Percentiles rank a stretch among this genome's conserved stretches.
These are phyloP conservation scores for Dicyrtoma fusca DNA, from an alignment of 2,888 invertebrate genomes.

Conservation along the genomic window DNA sequence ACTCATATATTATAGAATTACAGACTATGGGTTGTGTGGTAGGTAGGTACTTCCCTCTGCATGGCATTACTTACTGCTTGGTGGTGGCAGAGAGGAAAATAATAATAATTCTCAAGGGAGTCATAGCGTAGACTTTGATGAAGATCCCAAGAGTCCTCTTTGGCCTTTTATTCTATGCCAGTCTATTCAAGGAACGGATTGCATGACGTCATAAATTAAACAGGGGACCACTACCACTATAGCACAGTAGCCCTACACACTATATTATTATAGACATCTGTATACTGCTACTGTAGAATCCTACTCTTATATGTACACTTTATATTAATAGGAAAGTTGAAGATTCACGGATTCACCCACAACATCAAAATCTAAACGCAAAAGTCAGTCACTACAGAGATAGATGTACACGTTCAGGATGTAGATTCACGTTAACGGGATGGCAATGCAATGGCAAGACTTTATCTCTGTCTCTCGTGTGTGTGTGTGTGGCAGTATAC, in stretches of 20 bases:
- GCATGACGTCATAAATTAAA: conserved; percentile 41
- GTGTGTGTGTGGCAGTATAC: no score
- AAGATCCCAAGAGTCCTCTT: conserved; percentile 39
- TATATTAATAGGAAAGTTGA: background rate
- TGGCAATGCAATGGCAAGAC: no score
- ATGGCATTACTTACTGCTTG: background rate
- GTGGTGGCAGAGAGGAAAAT: conserved; percentile 16
- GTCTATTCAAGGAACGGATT: conserved; percentile 36
- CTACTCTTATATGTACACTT: background rate
- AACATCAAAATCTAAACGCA: background rate
- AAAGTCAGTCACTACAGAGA: no score
- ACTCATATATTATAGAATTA: no score
- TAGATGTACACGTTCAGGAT: no score
- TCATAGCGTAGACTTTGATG: conserved; percentile 37
- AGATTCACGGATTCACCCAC: background rate
- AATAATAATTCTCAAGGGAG: conserved; percentile 40
- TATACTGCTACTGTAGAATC: background rate
- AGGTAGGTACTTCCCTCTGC: no score
- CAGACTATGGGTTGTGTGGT: no score
- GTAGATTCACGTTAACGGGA: no score
- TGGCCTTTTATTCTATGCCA: conserved; percentile 31
- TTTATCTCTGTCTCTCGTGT: no score
- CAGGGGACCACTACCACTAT: conserved; percentile 2
- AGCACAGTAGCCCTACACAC: no score
- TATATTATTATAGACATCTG: background rate